Percentiles rank a stretch among this genome's conserved stretches.
Evolutionary conservation across 2,113 vertebrate species (phyloP).

Genomic region (Tichodroma muraria): DNA sequence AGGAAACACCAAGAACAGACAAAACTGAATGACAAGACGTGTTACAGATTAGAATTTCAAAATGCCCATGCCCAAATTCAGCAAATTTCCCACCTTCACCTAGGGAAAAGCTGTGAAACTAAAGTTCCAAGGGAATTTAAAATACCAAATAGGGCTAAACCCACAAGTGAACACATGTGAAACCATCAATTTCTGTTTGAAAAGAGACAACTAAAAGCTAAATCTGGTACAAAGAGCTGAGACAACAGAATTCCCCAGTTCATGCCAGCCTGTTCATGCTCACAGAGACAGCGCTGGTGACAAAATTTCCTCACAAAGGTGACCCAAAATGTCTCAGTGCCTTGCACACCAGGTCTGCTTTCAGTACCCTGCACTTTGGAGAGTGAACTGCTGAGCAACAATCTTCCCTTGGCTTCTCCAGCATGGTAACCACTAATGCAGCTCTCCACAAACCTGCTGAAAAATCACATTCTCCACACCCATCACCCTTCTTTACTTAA

Average conservation of each 20-base stretch:
- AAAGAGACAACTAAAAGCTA: background rate
- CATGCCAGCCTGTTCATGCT: background rate
- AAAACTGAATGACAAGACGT: background rate
- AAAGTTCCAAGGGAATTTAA: background rate
- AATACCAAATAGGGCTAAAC: background rate
- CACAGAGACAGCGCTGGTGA: background rate
- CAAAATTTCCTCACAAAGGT: background rate
- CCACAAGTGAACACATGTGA: background rate
- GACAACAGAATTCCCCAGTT: background rate
- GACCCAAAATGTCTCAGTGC: background rate
- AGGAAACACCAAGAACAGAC: background rate
- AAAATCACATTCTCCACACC: background rate
- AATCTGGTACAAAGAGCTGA: background rate
- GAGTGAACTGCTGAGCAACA: background rate
- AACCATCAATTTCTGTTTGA: background rate
- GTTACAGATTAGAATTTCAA: background rate
- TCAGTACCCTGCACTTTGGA: rapidly evolving
- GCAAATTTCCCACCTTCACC: background rate
- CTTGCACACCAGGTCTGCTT: background rate
- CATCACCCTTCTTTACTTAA: background rate
- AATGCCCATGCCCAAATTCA: background rate
- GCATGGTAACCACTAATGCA: background rate
- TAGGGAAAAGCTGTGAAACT: background rate
- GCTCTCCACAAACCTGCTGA: background rate
- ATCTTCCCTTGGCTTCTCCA: background rate